phyloP scores from a whole-genome alignment of 1,140 invertebrate species.

The Acromyrmex charruanus region DNA sequence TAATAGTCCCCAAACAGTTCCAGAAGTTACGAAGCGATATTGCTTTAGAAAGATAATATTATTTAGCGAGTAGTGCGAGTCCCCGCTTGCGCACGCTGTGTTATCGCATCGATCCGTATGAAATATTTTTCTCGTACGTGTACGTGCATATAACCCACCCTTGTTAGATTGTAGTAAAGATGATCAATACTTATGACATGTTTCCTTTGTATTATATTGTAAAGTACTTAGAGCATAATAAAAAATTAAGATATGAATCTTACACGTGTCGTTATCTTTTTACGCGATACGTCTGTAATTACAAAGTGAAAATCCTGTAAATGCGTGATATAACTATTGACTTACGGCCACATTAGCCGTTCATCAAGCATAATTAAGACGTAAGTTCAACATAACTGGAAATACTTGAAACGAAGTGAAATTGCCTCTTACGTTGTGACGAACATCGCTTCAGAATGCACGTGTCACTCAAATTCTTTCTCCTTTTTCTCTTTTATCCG shows the following conservation, averaged over 20 bases:
- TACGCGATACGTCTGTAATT: not conserved
- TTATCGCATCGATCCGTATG: constrained; percentile 55
- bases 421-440: constrained; percentile 38
- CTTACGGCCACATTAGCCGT: not conserved
- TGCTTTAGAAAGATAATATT: constrained; percentile 64
- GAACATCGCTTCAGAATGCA: constrained; percentile 31
- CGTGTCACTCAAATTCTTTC: constrained; percentile 18
- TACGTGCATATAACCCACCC: constrained; percentile 39
- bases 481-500: not conserved
- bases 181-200: constrained; percentile 58
- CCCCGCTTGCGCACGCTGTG: constrained; percentile 69
- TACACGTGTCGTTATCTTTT: constrained; percentile 20
- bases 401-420: constrained; percentile 55
- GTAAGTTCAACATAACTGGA: constrained; percentile 14
- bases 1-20: constrained; percentile 29
- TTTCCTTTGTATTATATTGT: constrained; percentile 82
- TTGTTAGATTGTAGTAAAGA: constrained; percentile 55
- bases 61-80: constrained; percentile 70
- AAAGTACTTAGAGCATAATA: constrained; percentile 80
- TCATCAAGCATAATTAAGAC: constrained; percentile 17
- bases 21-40: constrained; percentile 51
- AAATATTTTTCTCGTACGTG: constrained; percentile 54
- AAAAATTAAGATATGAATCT: constrained; percentile 77
- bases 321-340: constrained; percentile 2
- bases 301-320: constrained; percentile 8